A percentile compares a stretch with the other conserved stretches of the same genome.
Evolutionary conservation across 2,888 invertebrate species (phyloP).

Genomic region (Hoplodrina ambigua): DNA sequence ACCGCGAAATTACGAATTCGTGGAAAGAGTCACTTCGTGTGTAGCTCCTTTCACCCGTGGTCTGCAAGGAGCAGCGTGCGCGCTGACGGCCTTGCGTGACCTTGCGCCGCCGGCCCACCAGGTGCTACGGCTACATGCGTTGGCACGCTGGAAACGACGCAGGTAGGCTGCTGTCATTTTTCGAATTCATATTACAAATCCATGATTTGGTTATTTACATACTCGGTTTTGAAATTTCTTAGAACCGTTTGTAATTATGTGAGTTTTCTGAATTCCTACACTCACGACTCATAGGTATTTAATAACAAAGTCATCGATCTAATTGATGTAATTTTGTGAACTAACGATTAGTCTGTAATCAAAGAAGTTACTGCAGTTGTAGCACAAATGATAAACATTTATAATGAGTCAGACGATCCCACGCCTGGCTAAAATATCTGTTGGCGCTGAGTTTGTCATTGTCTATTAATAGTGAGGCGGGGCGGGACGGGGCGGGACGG

Average conservation of each 20-base stretch:
- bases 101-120: constrained; percentile 51
- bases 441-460: constrained; percentile 57
- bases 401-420: constrained; percentile 62
- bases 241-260: too few relatives aligned
- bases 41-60: constrained; percentile 51
- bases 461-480: constrained; percentile 53
- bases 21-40: constrained; percentile 29
- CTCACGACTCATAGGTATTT: not conserved
- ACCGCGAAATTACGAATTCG: constrained; percentile 34
- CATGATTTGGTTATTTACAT: not conserved
- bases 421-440: constrained; percentile 60
- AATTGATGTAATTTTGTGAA: constrained; percentile 22
- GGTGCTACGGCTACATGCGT: constrained; percentile 21
- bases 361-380: constrained; percentile 48
- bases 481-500: constrained; percentile 5
- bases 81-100: constrained; percentile 59
- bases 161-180: not conserved
- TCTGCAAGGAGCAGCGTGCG: constrained; percentile 15
- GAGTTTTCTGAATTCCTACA: too few relatives aligned
- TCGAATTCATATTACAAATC: not conserved
- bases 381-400: constrained; percentile 54
- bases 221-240: too few relatives aligned
- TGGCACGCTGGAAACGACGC: constrained; percentile 3
- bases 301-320: constrained; percentile 5
- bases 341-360: constrained; percentile 25